These are phyloP conservation scores for Diuraphis noxia DNA, from an alignment of 1,140 invertebrate genomes.

Conservation along the genomic window DNA sequence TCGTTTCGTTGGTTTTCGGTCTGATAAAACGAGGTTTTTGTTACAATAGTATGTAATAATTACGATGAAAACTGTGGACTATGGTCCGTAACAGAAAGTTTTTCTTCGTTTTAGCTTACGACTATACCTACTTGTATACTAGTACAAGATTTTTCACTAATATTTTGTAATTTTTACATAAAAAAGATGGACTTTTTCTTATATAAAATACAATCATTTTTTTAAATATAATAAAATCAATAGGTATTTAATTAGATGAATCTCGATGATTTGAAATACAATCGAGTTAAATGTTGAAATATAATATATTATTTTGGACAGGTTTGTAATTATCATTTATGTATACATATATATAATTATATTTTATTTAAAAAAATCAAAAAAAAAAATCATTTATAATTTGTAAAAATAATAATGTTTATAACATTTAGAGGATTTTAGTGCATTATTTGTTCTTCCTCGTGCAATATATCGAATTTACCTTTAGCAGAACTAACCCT, in stretches of 20 bases:
- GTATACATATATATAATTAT: not conserved
- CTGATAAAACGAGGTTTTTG: slow-evolving; percentile 36
- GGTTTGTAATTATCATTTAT: not conserved
- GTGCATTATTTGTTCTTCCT: too few relatives aligned
- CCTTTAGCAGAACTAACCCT: too few relatives aligned
- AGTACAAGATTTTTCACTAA: not conserved
- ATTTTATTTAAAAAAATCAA: not conserved
- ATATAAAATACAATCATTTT: too few relatives aligned
- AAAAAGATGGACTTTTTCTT: not conserved
- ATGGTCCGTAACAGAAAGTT: slow-evolving; percentile 44
- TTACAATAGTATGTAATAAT: slow-evolving; percentile 26
- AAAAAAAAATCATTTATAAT: too few relatives aligned
- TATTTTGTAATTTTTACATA: not conserved
- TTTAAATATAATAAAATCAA: too few relatives aligned
- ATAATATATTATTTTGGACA: not conserved
- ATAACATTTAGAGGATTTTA: too few relatives aligned
- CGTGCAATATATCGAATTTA: too few relatives aligned
- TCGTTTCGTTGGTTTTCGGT: slow-evolving; percentile 15
- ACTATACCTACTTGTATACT: not conserved
- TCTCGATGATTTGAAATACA: not conserved
- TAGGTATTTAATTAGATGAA: not conserved
- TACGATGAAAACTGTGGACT: slow-evolving; percentile 24
- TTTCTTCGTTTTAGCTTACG: not conserved
- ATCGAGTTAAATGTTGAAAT: too few relatives aligned
- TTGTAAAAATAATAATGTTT: not conserved